Conservation (phyloP, 2,888 invertebrate species). For the Buathra laborator region DNA sequence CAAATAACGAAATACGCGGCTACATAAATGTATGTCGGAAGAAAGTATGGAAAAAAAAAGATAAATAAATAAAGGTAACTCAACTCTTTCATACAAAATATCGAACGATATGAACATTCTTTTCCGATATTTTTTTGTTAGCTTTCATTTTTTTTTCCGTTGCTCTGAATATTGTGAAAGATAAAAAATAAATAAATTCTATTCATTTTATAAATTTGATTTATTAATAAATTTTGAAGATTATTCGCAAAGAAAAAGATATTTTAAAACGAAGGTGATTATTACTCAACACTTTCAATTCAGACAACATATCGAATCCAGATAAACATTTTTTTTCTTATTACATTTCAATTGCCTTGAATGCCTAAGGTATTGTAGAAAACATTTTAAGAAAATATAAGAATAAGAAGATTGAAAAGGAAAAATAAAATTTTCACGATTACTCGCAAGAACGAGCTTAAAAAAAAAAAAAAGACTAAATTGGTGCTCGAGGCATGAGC, state of each 20-base stretch:
- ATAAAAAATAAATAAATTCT: too few relatives aligned
- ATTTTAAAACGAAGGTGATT: background rate
- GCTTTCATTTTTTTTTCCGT: too few relatives aligned
- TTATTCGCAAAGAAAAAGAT: background rate
- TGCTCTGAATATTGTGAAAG: too few relatives aligned
- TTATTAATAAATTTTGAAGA: background rate
- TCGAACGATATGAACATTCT: too few relatives aligned
- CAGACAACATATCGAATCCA: too few relatives aligned
- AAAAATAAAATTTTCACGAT: slow-evolving; percentile 1
- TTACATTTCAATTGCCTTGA: too few relatives aligned
- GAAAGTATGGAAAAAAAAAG: too few relatives aligned
- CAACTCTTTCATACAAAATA: background rate
- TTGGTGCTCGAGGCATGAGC: slow-evolving; percentile 16
- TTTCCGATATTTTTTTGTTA: too few relatives aligned
- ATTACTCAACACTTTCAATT: too few relatives aligned
- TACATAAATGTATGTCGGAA: background rate
- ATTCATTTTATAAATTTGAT: too few relatives aligned
- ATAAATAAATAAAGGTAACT: background rate
- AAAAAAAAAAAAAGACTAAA: background rate
- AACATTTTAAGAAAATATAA: background rate
- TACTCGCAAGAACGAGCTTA: background rate
- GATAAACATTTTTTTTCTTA: background rate
- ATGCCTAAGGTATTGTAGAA: too few relatives aligned
- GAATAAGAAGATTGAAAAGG: background rate
- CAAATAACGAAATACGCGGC: background rate